Conservation (phyloP, 2,113 vertebrate genomes). For the Hydrolagus affinis region DNA sequence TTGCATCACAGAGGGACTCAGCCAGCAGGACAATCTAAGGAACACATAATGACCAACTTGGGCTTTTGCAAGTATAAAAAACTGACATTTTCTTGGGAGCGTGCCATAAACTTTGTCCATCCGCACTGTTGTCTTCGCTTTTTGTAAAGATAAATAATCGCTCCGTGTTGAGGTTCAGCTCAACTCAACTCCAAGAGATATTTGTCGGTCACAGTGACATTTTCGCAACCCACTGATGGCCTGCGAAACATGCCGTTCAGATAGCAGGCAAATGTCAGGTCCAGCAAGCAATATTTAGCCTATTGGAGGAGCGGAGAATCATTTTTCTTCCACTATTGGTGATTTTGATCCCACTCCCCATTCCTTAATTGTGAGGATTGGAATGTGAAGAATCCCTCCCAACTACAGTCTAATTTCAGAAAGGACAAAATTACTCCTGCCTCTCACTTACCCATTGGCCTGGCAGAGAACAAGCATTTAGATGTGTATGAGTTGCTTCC, state of each 20-base stretch:
- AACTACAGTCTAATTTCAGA: background rate
- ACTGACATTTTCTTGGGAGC: background rate
- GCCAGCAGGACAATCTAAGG: slow-evolving; percentile 28
- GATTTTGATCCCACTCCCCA: slow-evolving; percentile 8
- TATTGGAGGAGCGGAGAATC: slow-evolving; percentile 16
- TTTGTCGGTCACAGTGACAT: background rate
- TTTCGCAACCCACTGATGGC: background rate
- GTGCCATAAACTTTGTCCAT: slow-evolving; percentile 11
- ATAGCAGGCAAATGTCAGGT: background rate
- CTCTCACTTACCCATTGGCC: background rate
- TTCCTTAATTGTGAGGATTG: background rate
- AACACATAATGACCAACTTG: background rate
- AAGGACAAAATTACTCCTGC: background rate
- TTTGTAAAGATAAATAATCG: background rate
- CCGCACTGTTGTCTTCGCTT: no score
- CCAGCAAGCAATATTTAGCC: background rate
- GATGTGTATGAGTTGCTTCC: slow-evolving; percentile 22
- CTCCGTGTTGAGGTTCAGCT: no score
- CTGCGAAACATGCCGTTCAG: no score
- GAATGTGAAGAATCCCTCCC: background rate
- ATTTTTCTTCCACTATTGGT: background rate
- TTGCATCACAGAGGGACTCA: slow-evolving; percentile 3
- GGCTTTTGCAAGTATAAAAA: background rate
- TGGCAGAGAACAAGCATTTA: slow-evolving; percentile 27
- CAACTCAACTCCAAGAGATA: background rate